Percentiles rank a stretch among this genome's conserved stretches.
Conservation (phyloP, 2,888 invertebrate genomes). For the Drosophila emarginata region DNA sequence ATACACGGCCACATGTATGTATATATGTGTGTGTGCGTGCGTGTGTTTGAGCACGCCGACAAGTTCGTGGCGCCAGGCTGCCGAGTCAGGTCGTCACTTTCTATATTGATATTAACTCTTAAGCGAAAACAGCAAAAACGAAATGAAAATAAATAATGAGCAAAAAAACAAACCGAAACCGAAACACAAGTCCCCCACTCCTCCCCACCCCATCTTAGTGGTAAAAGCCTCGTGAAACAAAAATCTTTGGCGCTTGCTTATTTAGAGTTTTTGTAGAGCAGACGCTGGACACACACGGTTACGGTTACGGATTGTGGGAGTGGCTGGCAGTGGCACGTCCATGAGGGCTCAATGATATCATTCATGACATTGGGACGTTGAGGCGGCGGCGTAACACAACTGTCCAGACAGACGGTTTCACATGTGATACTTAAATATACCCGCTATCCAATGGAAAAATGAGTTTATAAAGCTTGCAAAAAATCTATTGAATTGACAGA, state of each 20-base stretch:
- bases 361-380: slow-evolving; percentile 55
- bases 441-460: no score
- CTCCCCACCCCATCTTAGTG: neutral
- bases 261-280: slow-evolving; percentile 52
- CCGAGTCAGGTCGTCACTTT: slow-evolving; percentile 81
- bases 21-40: slow-evolving; percentile 15
- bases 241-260: slow-evolving; percentile 63
- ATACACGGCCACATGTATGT: slow-evolving; percentile 7
- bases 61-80: slow-evolving; percentile 77
- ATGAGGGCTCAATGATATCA: slow-evolving; percentile 60
- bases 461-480: no score
- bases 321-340: slow-evolving; percentile 17
- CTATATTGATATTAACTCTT: slow-evolving; percentile 79
- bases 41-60: slow-evolving; percentile 69
- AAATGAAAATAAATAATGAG: slow-evolving; percentile 73
- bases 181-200: neutral
- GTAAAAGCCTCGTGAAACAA: slow-evolving; percentile 24
- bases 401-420: slow-evolving; percentile 43
- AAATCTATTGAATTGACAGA: neutral
- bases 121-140: slow-evolving; percentile 75
- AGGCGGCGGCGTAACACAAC: no score
- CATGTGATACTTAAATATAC: slow-evolving; percentile 30
- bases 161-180: slow-evolving; percentile 71
- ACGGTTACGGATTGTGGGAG: neutral
- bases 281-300: slow-evolving; percentile 39